phyloP scores from a whole-genome alignment of 2,797 vertebrate species.

The Sus cebifrons region DNA sequence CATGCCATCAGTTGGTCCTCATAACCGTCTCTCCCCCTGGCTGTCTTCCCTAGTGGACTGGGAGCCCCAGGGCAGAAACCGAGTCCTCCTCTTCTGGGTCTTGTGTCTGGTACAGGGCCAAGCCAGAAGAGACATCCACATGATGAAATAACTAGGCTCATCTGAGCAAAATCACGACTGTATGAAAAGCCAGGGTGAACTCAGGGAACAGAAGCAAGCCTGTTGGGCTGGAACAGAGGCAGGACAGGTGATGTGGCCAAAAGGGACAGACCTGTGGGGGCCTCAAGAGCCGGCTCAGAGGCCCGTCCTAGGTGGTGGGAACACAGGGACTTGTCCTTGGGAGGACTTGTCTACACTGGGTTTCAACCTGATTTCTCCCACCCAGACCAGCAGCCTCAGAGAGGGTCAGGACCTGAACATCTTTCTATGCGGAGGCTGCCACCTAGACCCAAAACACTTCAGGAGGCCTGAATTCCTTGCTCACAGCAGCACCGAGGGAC shows the following conservation, averaged over 20 bases:
- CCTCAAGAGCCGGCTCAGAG: too few relatives aligned
- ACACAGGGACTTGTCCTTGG: not conserved
- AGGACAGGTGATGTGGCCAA: not conserved
- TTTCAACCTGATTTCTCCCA: not conserved
- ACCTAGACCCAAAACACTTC: not conserved
- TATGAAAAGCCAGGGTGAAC: not conserved
- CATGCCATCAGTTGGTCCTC: not conserved
- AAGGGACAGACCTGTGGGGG: not conserved
- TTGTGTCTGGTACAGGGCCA: not conserved
- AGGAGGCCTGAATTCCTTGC: not conserved
- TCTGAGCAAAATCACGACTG: not conserved
- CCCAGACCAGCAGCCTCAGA: not conserved
- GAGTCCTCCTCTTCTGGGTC: not conserved
- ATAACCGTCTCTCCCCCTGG: not conserved
- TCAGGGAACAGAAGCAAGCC: not conserved
- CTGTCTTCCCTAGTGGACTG: not conserved
- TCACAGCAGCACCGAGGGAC: not conserved
- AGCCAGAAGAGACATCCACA: not conserved
- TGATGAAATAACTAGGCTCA: not conserved
- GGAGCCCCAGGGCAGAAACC: not conserved
- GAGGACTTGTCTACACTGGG: not conserved
- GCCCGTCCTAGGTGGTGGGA: not conserved
- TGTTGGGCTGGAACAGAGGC: not conserved
- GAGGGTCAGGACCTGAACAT: not conserved
- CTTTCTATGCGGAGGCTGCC: not conserved